Percentiles rank a stretch among this genome's conserved stretches.
These are phyloP conservation scores for Antigone vipio DNA, from an alignment of 2,113 vertebrate genomes.

Conservation along the genomic window DNA sequence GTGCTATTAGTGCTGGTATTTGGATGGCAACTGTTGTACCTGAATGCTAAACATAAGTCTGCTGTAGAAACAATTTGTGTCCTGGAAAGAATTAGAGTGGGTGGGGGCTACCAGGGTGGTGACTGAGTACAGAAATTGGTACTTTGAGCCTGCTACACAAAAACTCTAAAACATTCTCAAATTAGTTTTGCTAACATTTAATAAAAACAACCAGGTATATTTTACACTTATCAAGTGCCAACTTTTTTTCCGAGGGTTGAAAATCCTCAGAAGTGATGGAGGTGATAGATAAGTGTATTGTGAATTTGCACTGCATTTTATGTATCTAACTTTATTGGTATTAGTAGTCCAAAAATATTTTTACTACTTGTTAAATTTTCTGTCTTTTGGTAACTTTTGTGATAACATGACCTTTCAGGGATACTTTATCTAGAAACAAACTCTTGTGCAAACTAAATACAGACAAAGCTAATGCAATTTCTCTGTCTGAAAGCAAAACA, in stretches of 20 bases:
- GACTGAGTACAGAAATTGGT: background rate
- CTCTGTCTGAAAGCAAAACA: constrained; percentile 32
- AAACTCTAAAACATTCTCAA: constrained; percentile 9
- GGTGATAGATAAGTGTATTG: constrained; percentile 41
- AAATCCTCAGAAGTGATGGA: constrained; percentile 1
- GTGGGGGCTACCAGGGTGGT: background rate
- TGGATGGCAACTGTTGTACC: background rate
- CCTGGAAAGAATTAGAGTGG: background rate
- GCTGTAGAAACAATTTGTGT: background rate
- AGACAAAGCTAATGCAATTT: constrained; percentile 44
- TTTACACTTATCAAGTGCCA: constrained; percentile 61
- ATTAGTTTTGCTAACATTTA: constrained; percentile 14
- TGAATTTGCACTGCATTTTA: constrained; percentile 67
- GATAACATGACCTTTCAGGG: constrained; percentile 77
- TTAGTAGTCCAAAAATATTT: constrained; percentile 39
- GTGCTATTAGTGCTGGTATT: constrained; percentile 47
- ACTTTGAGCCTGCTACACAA: constrained; percentile 15
- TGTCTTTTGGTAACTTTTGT: constrained; percentile 73
- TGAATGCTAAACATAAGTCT: background rate
- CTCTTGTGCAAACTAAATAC: constrained; percentile 49
- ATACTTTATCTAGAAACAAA: constrained; percentile 62
- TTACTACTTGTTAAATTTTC: constrained; percentile 59
- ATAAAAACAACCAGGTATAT: constrained; percentile 42
- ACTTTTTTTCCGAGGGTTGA: background rate
- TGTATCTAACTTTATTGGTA: constrained; percentile 37